Conservation (phyloP, 2,113 vertebrate species). For the Channa maculata region DNA sequence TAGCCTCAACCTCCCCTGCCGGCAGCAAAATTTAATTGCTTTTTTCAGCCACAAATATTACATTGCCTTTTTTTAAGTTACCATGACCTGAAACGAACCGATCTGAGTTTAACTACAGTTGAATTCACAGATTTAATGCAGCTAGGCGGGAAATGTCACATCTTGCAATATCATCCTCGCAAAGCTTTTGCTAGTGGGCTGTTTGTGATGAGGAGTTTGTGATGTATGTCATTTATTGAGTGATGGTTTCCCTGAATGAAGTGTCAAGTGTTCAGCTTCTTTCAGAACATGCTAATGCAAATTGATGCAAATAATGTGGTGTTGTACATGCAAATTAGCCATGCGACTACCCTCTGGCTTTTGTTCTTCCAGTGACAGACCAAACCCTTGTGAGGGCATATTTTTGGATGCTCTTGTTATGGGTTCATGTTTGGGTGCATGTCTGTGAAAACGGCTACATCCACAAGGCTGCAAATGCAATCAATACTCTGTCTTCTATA, state of each 20-base stretch:
- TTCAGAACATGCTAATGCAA: constrained; percentile 63
- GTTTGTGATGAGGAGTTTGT: constrained; percentile 16
- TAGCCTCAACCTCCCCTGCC: neutral
- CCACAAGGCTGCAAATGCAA: constrained; percentile 22
- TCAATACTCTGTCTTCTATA: constrained; percentile 26
- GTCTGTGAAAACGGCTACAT: constrained; percentile 25
- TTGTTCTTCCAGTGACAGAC: constrained; percentile 37
- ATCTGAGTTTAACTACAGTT: constrained; percentile 1
- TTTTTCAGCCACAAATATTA: constrained; percentile 19
- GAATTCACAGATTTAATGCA: constrained; percentile 2
- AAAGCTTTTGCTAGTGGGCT: constrained; percentile 16
- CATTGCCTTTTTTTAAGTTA: constrained; percentile 18
- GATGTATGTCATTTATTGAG: constrained; percentile 37
- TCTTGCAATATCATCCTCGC: neutral
- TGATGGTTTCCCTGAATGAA: constrained; percentile 32
- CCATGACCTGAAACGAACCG: constrained; percentile 51
- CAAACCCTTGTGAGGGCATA: constrained; percentile 22
- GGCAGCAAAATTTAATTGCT: neutral
- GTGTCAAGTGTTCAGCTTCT: constrained; percentile 3
- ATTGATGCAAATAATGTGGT: constrained; percentile 64
- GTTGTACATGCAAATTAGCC: constrained; percentile 73
- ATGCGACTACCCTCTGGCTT: constrained; percentile 40
- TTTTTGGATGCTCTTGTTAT: constrained; percentile 9
- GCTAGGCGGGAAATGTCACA: constrained; percentile 33
- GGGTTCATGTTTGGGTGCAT: constrained; percentile 20